phyloP scores from a whole-genome alignment of 2,888 invertebrate genomes.

The Drosophila aldrichi region DNA sequence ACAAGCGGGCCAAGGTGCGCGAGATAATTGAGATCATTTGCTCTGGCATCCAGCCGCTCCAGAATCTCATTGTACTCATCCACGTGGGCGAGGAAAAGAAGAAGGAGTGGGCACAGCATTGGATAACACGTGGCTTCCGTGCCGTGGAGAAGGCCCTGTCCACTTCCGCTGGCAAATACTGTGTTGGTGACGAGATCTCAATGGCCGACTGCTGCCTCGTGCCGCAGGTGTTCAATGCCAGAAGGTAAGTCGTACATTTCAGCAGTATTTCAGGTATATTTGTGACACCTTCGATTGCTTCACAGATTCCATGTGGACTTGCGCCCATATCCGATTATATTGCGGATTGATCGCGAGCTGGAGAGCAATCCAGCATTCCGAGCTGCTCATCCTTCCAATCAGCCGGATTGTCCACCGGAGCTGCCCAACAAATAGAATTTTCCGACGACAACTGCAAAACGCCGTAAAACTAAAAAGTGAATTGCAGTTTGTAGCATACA shows the following conservation, averaged over 20 bases:
- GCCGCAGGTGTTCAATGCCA: conserved; percentile 97
- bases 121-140: conserved; percentile 95
- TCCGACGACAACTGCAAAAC: conserved; percentile 84
- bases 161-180: conserved; percentile 94
- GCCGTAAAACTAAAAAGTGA: conserved; percentile 83
- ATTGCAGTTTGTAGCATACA: conserved; percentile 75
- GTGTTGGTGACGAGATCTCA: conserved; percentile 96
- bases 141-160: conserved; percentile 95
- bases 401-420: conserved; percentile 98
- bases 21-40: conserved; percentile 97
- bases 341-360: conserved; percentile 93
- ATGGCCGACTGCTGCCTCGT: conserved; percentile 97
- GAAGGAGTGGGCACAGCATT: conserved; percentile 96
- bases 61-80: conserved; percentile 95
- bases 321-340: conserved; percentile 94
- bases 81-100: conserved; percentile 95
- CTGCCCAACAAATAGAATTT: conserved; percentile 89
- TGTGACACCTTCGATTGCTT: not conserved
- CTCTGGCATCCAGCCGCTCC: conserved; percentile 97
- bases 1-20: conserved; percentile 95
- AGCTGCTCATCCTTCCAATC: conserved; percentile 95
- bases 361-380: conserved; percentile 96
- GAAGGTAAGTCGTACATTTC: conserved; percentile 87
- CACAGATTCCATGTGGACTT: conserved; percentile 96
- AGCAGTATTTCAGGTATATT: not conserved